A percentile compares a stretch with the other conserved stretches of the same genome.
phyloP scores from a whole-genome alignment of 2,113 vertebrate species.

The Eptesicus fuscus region DNA sequence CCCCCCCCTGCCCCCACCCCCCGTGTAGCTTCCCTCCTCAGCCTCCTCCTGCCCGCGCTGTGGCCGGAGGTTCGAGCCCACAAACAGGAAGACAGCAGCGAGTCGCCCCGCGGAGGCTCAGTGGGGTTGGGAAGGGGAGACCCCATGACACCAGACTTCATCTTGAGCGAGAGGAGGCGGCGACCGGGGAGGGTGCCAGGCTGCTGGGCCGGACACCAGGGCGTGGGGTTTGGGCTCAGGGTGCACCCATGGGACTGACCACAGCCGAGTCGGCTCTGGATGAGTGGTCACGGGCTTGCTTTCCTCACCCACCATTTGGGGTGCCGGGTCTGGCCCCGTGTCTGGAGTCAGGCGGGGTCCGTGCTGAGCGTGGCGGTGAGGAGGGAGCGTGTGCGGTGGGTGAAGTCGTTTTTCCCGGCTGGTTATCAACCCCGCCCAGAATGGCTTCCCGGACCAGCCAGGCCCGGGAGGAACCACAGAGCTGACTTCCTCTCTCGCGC shows the following conservation, averaged over 20 bases:
- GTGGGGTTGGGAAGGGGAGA: not conserved
- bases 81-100: not conserved
- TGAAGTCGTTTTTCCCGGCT: not conserved
- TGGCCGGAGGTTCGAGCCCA: not conserved
- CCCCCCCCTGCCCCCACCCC: not conserved
- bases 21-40: not conserved
- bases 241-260: not conserved
- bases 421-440: rapidly evolving
- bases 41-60: not conserved
- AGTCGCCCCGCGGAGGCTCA: rapidly evolving
- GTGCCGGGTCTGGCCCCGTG: not conserved
- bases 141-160: not conserved
- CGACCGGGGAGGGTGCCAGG: rapidly evolving
- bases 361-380: not conserved
- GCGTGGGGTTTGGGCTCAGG: not conserved
- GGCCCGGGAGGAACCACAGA: not conserved
- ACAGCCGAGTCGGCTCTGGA: not conserved
- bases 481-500: not conserved
- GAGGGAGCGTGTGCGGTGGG: rapidly evolving
- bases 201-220: not conserved
- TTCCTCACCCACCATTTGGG: not conserved
- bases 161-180: not conserved
- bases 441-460: rapidly evolving
- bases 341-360: slow-evolving; percentile 16
- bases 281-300: not conserved